Percentiles rank a stretch among this genome's conserved stretches.
phyloP scores from a whole-genome alignment of 2,113 vertebrate species.

The Lagopus leucura region DNA sequence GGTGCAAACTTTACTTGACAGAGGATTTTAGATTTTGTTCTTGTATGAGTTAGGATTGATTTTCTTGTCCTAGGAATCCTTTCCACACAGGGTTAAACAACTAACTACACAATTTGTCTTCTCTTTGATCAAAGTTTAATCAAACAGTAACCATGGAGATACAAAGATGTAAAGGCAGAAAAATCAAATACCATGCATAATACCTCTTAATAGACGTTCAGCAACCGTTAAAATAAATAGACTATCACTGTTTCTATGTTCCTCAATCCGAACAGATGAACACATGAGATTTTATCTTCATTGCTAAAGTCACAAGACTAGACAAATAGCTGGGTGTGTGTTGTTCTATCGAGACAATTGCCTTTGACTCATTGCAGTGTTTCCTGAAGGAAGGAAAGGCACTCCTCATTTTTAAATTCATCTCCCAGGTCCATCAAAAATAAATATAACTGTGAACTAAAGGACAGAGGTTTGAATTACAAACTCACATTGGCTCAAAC shows the following conservation, averaged over 20 bases:
- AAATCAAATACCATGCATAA: conserved; percentile 54
- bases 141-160: conserved; percentile 63
- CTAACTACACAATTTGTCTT: conserved; percentile 10
- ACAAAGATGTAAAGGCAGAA: conserved; percentile 38
- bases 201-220: conserved; percentile 32
- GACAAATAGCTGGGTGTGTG: background rate
- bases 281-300: background rate
- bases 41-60: background rate
- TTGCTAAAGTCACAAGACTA: background rate
- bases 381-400: background rate
- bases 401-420: background rate
- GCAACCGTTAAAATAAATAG: conserved; percentile 26
- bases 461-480: background rate
- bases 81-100: background rate
- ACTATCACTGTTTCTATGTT: conserved; percentile 11
- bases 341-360: background rate
- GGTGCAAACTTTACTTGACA: background rate
- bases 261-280: conserved; percentile 24
- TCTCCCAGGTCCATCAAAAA: background rate
- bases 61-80: background rate
- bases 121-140: conserved; percentile 61
- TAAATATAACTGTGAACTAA: background rate
- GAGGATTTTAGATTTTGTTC: background rate
- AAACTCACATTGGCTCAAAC: background rate
- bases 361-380: background rate